Percentiles rank a stretch among this genome's conserved stretches.
Conservation (phyloP, 2,888 invertebrate genomes). For the Fragum whitleyi region DNA sequence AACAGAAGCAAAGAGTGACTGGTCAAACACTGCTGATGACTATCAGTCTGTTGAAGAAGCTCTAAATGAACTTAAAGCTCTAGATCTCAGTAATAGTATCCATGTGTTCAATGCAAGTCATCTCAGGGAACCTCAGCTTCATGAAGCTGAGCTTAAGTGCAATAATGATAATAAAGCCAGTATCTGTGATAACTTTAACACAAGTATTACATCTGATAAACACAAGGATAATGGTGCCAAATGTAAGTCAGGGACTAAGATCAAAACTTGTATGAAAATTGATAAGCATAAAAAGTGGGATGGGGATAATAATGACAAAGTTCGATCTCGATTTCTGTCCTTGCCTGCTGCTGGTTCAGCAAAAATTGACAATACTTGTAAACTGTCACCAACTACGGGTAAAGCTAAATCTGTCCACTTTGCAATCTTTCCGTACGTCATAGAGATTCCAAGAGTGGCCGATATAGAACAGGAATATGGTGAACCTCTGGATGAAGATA, state of each 20-base stretch:
- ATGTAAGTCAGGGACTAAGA: neutral
- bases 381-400: conserved; percentile 33
- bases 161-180: conserved; percentile 12
- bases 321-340: conserved; percentile 6
- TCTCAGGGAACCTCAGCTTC: neutral
- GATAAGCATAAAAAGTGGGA: neutral
- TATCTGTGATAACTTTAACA: neutral
- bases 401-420: conserved; percentile 70
- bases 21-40: conserved; percentile 1
- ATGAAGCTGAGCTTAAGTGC: neutral
- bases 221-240: neutral
- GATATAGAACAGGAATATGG: conserved; percentile 58
- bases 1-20: neutral
- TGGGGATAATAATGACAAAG: neutral
- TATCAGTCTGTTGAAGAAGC: conserved; percentile 21
- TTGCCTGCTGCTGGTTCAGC: neutral
- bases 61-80: conserved; percentile 1
- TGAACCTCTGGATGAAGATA: conserved; percentile 24
- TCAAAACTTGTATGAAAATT: conserved; percentile 18
- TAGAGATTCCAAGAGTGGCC: conserved; percentile 71
- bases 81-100: conserved; percentile 24
- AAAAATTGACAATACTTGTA: neutral
- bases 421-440: conserved; percentile 76
- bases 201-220: conserved; percentile 12
- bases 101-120: neutral